A percentile compares a stretch with the other conserved stretches of the same genome.
Evolutionary conservation across 2,888 invertebrate genomes (phyloP).

Genomic region (Chymomyza procnemis): DNA sequence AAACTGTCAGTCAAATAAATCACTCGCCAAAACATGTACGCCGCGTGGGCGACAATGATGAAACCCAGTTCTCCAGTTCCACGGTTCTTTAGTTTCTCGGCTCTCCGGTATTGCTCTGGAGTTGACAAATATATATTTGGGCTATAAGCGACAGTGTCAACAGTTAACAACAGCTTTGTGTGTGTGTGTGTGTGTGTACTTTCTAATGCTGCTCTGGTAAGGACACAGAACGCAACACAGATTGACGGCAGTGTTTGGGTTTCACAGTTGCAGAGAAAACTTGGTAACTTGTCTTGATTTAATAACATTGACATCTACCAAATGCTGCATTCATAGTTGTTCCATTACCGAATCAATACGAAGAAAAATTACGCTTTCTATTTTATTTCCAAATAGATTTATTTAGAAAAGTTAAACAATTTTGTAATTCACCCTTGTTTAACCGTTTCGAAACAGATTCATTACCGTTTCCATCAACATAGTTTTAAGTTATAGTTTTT

Average conservation of each 20-base stretch:
- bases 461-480: too few species aligned
- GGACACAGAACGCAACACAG: not conserved
- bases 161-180: not conserved
- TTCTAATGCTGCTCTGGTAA: not conserved
- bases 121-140: constrained; percentile 38
- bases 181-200: not conserved
- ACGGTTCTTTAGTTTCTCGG: too few species aligned
- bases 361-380: too few species aligned
- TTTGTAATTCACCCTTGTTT: too few species aligned
- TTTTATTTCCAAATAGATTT: too few species aligned
- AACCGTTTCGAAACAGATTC: too few species aligned
- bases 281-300: not conserved
- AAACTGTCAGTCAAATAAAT: constrained; percentile 76
- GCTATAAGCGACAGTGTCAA: not conserved
- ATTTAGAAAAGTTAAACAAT: too few species aligned
- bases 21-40: constrained; percentile 54
- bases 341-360: not conserved
- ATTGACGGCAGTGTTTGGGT: not conserved
- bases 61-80: not conserved
- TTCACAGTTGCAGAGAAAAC: not conserved
- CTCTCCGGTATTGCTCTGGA: not conserved
- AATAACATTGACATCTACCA: not conserved
- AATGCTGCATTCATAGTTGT: not conserved
- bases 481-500: too few species aligned
- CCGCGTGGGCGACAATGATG: constrained; percentile 49